phyloP scores from a whole-genome alignment of 2,888 invertebrate genomes.

The Tetropium fuscum region DNA sequence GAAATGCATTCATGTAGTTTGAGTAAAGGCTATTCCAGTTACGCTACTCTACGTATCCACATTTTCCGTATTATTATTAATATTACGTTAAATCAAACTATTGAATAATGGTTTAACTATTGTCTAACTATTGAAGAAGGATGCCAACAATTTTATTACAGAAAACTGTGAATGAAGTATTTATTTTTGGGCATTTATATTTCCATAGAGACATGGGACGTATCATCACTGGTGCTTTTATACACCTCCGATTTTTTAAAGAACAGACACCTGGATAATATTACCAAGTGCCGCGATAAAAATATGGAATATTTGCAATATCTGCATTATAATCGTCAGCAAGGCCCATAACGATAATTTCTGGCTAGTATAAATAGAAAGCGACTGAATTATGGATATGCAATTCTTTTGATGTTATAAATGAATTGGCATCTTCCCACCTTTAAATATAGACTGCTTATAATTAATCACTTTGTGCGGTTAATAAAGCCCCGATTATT shows the following conservation, averaged over 20 bases:
- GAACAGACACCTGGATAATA: no score
- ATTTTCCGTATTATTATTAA: background rate
- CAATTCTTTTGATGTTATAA: slow-evolving; percentile 31
- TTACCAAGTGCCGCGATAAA: no score
- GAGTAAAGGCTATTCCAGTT: background rate
- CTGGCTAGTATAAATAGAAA: slow-evolving; percentile 15
- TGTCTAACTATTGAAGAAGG: no score
- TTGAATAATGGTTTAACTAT: no score
- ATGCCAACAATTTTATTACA: no score
- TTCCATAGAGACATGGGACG: no score
- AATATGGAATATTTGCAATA: no score
- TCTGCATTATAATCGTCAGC: background rate
- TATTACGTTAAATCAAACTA: no score
- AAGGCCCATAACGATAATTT: slow-evolving; percentile 14
- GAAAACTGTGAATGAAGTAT: no score
- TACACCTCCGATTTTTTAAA: no score
- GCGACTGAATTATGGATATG: slow-evolving; percentile 23
- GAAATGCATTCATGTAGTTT: background rate
- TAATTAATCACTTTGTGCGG: slow-evolving; percentile 8
- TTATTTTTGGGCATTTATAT: no score
- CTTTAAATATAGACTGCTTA: slow-evolving; percentile 22
- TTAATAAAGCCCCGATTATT: slow-evolving; percentile 15
- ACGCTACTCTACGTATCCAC: background rate
- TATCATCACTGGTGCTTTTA: no score
- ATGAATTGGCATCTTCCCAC: slow-evolving; percentile 25